Base-by-base conservation (phyloP, 2,797 vertebrate species). In the Myioborus melanocephalus region DNA sequence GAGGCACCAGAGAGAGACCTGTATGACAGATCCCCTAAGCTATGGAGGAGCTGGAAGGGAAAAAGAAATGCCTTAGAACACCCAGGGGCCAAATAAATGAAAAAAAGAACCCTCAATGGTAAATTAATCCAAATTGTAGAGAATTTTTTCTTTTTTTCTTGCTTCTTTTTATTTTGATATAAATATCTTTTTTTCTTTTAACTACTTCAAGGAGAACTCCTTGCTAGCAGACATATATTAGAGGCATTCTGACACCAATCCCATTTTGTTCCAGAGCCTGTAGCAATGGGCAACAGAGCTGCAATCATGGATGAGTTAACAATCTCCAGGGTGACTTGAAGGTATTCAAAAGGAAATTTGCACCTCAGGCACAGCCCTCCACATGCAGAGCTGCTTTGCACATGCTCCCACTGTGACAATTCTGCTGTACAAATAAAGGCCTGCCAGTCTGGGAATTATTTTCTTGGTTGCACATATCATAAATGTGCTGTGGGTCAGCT, bases 391-490 rank as follows among this genome's bases (percentile, higher is more conserved):
- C 32, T 77, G 34, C 30, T 80, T 76, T 82, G 53, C 32, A 52
- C 1, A 2, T 59, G 41, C 9, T 85, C n/a, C 52, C 13, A 3
- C 39, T 4, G 24, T 35, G 52, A 27, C 47, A 43, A 3, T 84
- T 84, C 56, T 75, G 37, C 34, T 53, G 46, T 10, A 32, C 35
- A 41, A 55, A 46, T 59, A 43, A 27, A 89, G 37, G 22, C 20
- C 56, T 83, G 75, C 41, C 37, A 52, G 15, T 43, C 79, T 66
- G 23, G 12, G 46, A 92, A 66, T 44, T 52, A 34, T 72, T 89
- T 84, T 60, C 60, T n/a, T 5, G 8, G 47, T 32, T 66, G 19
- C 1, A 0, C 0, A 0, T 64, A 20, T 82, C 6, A 3, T 61
- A 46, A 39, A 61, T 57, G 28, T 4, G 7, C 30, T 19, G 1